These are phyloP conservation scores for Sander vitreus DNA, from an alignment of 2,113 vertebrate species.

Conservation along the genomic window DNA sequence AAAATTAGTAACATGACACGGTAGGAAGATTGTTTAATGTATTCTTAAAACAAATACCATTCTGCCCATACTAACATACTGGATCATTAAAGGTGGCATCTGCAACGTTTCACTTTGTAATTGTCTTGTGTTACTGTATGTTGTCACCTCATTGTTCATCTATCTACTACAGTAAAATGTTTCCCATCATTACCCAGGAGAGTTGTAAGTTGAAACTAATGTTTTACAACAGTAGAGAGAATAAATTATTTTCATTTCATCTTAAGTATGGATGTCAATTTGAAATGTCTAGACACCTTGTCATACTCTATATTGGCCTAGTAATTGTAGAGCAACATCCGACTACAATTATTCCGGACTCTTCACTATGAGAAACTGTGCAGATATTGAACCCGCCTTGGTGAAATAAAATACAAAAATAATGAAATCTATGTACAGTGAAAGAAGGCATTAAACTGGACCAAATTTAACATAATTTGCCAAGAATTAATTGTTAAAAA, in stretches of 20 bases:
- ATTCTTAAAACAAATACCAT: background rate
- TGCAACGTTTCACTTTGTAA: too few relatives aligned
- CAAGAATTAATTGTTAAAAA: constrained; percentile 18
- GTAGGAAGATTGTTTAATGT: background rate
- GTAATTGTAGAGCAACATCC: background rate
- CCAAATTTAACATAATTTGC: constrained; percentile 22
- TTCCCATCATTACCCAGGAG: background rate
- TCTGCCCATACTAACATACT: background rate
- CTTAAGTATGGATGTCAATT: too few relatives aligned
- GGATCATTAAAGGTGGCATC: background rate
- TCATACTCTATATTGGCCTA: background rate
- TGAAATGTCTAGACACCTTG: background rate
- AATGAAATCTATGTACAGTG: background rate
- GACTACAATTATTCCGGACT: background rate
- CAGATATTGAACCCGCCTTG: background rate
- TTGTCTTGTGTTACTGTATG: too few relatives aligned
- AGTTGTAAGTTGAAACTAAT: background rate
- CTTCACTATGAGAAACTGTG: background rate
- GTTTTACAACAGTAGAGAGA: background rate
- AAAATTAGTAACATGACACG: background rate
- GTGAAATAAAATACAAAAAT: background rate
- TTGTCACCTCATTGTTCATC: background rate
- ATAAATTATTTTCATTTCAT: background rate
- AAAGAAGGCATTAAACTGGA: constrained; percentile 11
- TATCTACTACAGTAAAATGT: background rate